These are phyloP conservation scores for Aplodontia rufa DNA, from an alignment of 2,113 vertebrate species.

Conservation along the genomic window DNA sequence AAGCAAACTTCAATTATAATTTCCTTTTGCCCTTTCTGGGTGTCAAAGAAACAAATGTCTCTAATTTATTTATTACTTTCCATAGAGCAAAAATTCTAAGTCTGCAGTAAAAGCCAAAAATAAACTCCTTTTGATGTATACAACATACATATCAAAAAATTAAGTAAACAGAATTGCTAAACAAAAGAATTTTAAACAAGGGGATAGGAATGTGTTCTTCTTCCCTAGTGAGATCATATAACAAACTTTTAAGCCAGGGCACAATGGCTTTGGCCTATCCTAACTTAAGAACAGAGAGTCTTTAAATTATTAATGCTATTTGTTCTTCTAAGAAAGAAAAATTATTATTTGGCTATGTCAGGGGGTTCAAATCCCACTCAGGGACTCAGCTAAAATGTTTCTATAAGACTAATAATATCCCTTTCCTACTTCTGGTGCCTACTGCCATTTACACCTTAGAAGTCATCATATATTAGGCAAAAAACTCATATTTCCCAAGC, in stretches of 20 bases:
- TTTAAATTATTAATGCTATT: background rate
- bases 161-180: conserved; percentile 26
- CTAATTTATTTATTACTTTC: background rate
- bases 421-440: background rate
- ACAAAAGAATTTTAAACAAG: background rate
- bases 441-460: background rate
- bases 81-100: background rate
- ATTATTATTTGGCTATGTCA: background rate
- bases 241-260: background rate
- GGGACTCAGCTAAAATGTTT: background rate
- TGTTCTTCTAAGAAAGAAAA: background rate
- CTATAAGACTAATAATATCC: background rate
- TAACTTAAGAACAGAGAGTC: background rate
- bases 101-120: background rate
- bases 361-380: background rate
- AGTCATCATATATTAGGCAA: background rate
- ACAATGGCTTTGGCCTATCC: background rate
- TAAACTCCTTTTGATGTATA: conserved; percentile 32
- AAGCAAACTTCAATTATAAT: conserved; percentile 21
- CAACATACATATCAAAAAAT: background rate
- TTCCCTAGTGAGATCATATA: background rate
- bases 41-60: background rate
- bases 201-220: background rate
- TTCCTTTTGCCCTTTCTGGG: conserved; percentile 8
- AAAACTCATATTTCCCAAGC: conserved; percentile 15